phyloP scores from a whole-genome alignment of 2,888 invertebrate species.

The Lagria hirta region DNA sequence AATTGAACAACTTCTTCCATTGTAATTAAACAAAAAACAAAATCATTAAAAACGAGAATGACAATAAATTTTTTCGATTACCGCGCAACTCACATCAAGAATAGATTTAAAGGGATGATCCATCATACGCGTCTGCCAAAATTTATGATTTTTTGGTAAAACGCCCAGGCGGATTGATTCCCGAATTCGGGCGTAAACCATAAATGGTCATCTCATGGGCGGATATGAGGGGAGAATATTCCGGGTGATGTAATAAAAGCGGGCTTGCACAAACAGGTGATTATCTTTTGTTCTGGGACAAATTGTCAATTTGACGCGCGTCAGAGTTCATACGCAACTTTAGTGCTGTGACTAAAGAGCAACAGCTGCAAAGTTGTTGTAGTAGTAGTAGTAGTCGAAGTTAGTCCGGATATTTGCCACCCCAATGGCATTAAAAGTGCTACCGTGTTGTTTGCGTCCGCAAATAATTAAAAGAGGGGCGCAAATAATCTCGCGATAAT shows the following conservation, averaged over 20 bases:
- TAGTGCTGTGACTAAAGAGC: conserved; percentile 47
- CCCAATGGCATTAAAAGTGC: conserved; percentile 29
- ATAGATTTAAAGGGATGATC: no score
- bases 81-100: no score
- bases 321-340: conserved; percentile 45
- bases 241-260: conserved; percentile 36
- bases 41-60: no score
- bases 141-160: conserved; percentile 25
- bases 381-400: conserved; percentile 4
- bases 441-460: conserved; percentile 13
- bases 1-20: no score
- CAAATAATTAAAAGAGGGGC: conserved; percentile 14
- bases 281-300: conserved; percentile 49
- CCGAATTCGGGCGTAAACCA: conserved; percentile 37
- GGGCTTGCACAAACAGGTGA: conserved; percentile 49
- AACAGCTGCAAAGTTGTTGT: conserved; percentile 43
- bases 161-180: conserved; percentile 25
- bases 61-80: no score
- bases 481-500: conserved; percentile 2
- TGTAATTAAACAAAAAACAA: no score
- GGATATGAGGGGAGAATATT: conserved; percentile 30
- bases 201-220: conserved; percentile 30
- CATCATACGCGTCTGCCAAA: conserved; percentile 19
- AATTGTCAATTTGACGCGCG: conserved; percentile 50
- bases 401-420: conserved; percentile 22